phyloP scores from a whole-genome alignment of 2,113 vertebrate species.

The Varanus komodoensis region DNA sequence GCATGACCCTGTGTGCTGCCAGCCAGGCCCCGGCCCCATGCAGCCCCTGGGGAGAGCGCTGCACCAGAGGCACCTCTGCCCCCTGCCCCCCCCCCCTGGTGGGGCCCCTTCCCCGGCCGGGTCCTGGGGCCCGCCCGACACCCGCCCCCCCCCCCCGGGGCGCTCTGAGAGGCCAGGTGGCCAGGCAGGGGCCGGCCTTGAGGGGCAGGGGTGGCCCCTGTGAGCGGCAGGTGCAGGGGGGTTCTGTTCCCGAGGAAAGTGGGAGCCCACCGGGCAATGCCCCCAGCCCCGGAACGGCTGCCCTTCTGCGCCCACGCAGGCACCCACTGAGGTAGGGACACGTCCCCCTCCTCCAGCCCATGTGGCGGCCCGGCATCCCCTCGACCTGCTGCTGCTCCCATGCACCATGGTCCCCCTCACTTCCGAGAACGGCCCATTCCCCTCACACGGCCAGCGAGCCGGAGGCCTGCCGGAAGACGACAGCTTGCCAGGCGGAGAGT shows the following conservation, averaged over 20 bases:
- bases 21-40: accelerated
- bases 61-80: neutral
- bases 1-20: neutral
- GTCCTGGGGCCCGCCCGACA: no score
- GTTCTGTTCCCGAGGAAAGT: neutral
- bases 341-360: neutral
- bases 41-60: accelerated
- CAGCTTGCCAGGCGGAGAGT: neutral
- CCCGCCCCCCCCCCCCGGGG: no score
- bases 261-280: accelerated
- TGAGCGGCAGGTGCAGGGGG: neutral
- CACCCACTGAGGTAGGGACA: no score
- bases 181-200: neutral
- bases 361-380: no score
- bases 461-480: neutral
- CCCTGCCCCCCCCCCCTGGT: neutral
- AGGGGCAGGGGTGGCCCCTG: no score
- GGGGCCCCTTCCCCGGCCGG: no score
- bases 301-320: accelerated
- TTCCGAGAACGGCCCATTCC: neutral
- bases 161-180: neutral
- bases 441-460: neutral
- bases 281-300: accelerated
- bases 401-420: neutral
- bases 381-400: neutral